Base-by-base conservation (phyloP, 2,113 vertebrate genomes). In the Myanophis thanlyinensis region DNA sequence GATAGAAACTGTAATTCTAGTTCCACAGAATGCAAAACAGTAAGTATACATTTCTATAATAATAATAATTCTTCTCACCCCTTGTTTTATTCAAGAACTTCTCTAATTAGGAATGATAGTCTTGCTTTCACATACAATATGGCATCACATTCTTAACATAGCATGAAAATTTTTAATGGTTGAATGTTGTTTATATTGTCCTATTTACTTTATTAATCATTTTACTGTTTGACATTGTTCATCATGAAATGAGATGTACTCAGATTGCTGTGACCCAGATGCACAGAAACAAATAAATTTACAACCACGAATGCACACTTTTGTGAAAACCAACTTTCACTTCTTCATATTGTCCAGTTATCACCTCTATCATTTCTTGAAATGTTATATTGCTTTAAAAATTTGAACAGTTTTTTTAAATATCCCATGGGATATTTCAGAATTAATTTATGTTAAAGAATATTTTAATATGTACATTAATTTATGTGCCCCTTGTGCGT, bases 41-140 rank as follows among this genome's bases (percentile, higher is more conserved):
- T 80, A 80, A 40, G 35, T 40, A 6, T 89, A 35, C 56, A 87
- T 86, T 91, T 20, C 5, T 85, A 30, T 89, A 94, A 85, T 89
- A 22, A 85, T 89, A 22, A 85, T 54, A 22, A 6, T 3, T 93
- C 3, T 96, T 95, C 40, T n/a, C 11, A 40, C 54, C 47, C 85
- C 15, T 35, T 40, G 11, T 73, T 20, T 73, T 89, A 13, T 73
- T 30, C 47, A 51, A 0, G 0, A 25, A 30, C 48, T 27, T 20
- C 2, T 10, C 92, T 96, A 93, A 94, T 97, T 93, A 96, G 89
- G 92, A 96, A 95, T 93, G 94, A 49, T 87, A 6, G 54, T 87
- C 30, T 94, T 90, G 88, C 80, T 89, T 52, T 93, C 84, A 7
- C 35, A 67, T 87, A 59, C 23, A 59, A 25, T 59, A 49, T 3